A percentile compares a stretch with the other conserved stretches of the same genome.
Evolutionary conservation across 2,797 vertebrate genomes (phyloP).

Genomic region (Silurus lanzhouensis): DNA sequence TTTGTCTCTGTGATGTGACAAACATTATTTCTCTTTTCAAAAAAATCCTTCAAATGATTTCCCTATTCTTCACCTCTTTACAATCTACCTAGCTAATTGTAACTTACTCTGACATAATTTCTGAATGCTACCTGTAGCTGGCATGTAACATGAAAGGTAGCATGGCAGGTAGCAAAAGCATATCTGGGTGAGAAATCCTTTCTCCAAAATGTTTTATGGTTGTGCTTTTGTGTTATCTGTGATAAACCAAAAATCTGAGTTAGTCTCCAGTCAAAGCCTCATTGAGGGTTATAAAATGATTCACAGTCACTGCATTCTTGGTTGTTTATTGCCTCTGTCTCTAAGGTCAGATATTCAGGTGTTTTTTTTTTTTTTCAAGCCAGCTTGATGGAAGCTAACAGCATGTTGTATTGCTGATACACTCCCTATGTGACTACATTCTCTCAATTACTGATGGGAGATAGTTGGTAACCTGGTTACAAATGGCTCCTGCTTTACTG

Average conservation of each 20-base stretch:
- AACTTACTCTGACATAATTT: neutral
- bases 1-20: no score
- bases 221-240: neutral
- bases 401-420: conserved; percentile 79
- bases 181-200: neutral
- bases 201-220: neutral
- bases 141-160: neutral
- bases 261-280: neutral
- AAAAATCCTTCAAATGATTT: no score
- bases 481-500: conserved; percentile 74
- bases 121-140: no score
- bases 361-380: conserved; percentile 62
- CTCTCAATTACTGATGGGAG: conserved; percentile 76
- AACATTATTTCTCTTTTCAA: no score
- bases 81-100: neutral
- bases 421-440: conserved; percentile 74
- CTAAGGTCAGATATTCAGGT: conserved; percentile 77
- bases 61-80: neutral
- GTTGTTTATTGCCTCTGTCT: conserved; percentile 65
- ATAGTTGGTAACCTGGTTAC: conserved; percentile 80
- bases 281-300: conserved; percentile 66
- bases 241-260: neutral
- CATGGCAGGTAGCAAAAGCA: neutral
- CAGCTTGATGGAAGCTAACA: conserved; percentile 78
- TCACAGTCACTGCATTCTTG: conserved; percentile 67